Evolutionary conservation across 1,140 invertebrate species (phyloP), one percentile per base, ranked within the genome.

Genomic region (Mamestra configurata): DNA sequence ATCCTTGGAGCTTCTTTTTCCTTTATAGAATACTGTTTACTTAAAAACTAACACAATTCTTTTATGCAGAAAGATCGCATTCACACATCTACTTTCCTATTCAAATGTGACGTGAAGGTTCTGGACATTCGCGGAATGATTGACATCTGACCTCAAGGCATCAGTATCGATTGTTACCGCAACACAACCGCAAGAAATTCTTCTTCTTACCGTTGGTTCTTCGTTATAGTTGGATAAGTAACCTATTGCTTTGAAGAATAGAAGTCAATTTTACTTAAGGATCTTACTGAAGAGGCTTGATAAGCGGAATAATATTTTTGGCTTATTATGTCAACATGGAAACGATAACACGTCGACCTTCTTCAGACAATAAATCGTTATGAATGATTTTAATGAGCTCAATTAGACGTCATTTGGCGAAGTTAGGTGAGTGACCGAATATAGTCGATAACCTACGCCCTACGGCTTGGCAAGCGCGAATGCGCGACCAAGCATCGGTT

Each of bases 371-470:
- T 31, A 71, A 71, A 53, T 35, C 0, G 20, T 53, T 11, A 20
- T 53, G 68, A 53, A 11, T 51, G 31, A 70, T 70, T 49, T 20
- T 31, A 71, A 53, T 71, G n/a, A 31, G 37, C 22, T 51, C 15
- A 20, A 71, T 71, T 53, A 53, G 46, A 71, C 46, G 24, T 49
- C 40, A 71, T 18, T 71, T 73, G 53, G 31, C 70, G 18, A 51
- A 51, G 18, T 11, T 51, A 35, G 71, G 49, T 73, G 53, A 73
- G 35, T 73, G 71, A 73, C 71, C 71, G 51, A 53, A 71, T 53
- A 20, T 35, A 55, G 53, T 72, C 51, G 71, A 73, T 73, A 73
- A 73, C 71, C 71, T 72, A 51, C 49, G 70, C 49, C 70, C 70
- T 57, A 18, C 20, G 27, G 20, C 35, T 57, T 73, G 71, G 71